Base-by-base conservation (phyloP, 2,797 vertebrate species). In the Bovichtus variegatus region DNA sequence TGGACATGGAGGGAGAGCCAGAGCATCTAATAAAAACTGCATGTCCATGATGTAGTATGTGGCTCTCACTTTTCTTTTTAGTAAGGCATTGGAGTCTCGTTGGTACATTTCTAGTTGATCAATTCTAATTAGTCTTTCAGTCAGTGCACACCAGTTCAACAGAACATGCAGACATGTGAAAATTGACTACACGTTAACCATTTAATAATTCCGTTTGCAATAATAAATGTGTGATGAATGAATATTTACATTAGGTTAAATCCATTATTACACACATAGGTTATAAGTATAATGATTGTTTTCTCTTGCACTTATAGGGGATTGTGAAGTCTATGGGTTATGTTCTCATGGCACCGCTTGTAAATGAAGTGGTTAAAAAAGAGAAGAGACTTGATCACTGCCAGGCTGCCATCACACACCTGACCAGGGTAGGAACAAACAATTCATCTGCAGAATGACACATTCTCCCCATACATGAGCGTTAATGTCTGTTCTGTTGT, bases 271-370 rank as follows among this genome's bases (percentile, higher is more conserved):
- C 1, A 3, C 0, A 51, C 1, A 19, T 19, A 19, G 16, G 0
- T 49, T 36, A 64, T 12, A 31, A 13, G 27, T 7, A 27, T n/a
- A 10, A 19, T 21, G 6, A 46, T 9, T 53, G 3, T 51, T 78
- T 62, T 80, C 23, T 66, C 43, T 67, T 72, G 21, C 27, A 43
- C 36, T 18, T 34, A 9, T 34, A 95, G 95, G 83, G 25, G 9
- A 74, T 94, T n/a, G 90, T 95, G 40, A 89, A 31, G 66, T 89
- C 83, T 25, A 92, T 95, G 92, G 94, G 94, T 6, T 83, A 76
- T 51, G 83, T 84, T 55, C 90, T 95, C 40, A 4, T 94, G 66
- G 71, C 47, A 12, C 81, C 87, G 69, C 90, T 96, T 34, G 25
- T 94, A 49, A 87, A 82, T 0, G 80, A 92, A 73, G 70, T 73